These are phyloP conservation scores for Linnaemya tessellans DNA, from an alignment of 2,888 invertebrate species.

Conservation along the genomic window DNA sequence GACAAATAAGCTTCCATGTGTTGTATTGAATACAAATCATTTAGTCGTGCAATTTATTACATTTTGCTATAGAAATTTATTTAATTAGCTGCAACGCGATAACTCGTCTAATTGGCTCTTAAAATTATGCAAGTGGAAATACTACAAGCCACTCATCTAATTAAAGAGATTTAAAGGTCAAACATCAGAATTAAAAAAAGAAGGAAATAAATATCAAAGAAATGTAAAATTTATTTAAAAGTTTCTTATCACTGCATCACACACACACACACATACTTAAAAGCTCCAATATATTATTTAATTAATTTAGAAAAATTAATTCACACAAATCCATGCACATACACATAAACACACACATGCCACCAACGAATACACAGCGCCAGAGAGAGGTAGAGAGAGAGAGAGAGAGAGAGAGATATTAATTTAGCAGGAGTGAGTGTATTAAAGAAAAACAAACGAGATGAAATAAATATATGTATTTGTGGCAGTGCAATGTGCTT, in stretches of 20 bases:
- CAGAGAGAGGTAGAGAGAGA: no score
- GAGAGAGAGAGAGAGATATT: no score
- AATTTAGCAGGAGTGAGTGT: not conserved
- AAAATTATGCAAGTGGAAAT: not conserved
- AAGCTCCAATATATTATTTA: not conserved
- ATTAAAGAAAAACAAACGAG: slow-evolving; percentile 31
- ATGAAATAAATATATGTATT: slow-evolving; percentile 28
- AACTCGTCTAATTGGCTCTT: not conserved
- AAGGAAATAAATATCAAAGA: no score
- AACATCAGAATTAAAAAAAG: not conserved
- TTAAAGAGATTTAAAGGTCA: slow-evolving; percentile 36
- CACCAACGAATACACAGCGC: not conserved
- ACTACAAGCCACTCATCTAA: not conserved
- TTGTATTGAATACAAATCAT: no score
- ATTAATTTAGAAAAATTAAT: slow-evolving; percentile 3
- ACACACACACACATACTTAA: not conserved
- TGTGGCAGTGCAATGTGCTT: slow-evolving; percentile 59
- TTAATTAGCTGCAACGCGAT: not conserved
- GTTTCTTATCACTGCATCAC: slow-evolving; percentile 18
- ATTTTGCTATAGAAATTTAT: not conserved
- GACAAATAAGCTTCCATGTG: no score
- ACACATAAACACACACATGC: not conserved
- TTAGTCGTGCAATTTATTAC: not conserved
- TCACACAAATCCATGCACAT: not conserved
- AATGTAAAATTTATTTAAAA: not conserved